Conservation (phyloP, 1,140 invertebrate species). For the Galleria mellonella region DNA sequence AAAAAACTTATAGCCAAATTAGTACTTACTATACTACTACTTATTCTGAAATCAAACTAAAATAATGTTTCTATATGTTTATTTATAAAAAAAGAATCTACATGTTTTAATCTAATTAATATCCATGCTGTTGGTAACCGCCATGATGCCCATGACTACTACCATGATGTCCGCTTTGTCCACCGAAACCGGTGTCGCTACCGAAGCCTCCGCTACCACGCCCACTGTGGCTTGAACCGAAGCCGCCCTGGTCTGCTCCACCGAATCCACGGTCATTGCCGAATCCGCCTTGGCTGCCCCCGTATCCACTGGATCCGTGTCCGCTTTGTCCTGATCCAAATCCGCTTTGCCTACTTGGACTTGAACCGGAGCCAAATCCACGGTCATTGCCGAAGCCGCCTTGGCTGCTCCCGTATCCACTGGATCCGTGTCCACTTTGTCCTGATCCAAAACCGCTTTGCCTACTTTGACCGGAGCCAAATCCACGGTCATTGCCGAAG, state of each 20-base stretch:
- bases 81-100: background rate
- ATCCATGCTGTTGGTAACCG: background rate
- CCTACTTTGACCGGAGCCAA: conserved; percentile 2
- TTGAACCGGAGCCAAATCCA: conserved; percentile 1
- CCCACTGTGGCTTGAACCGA: background rate
- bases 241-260: background rate
- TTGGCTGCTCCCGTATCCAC: conserved; percentile 9
- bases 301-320: conserved; percentile 9
- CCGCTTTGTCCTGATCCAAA: too few species aligned
- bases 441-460: too few species aligned
- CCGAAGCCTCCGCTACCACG: conserved; percentile 2
- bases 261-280: conserved; percentile 2
- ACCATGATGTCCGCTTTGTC: background rate
- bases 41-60: too few species aligned
- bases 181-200: background rate
- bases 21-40: too few species aligned
- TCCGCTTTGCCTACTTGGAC: background rate
- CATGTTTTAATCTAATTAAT: background rate
- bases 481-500: background rate
- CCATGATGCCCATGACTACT: background rate
- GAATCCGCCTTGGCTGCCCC: conserved; percentile 5
- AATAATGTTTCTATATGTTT: background rate
- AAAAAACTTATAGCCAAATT: too few species aligned
- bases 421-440: conserved; percentile 8
- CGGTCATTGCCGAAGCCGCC: conserved; percentile 1